A percentile compares a stretch with the other conserved stretches of the same genome.
Evolutionary conservation across 2,888 invertebrate species (phyloP).

Genomic region (Lamproptera curius): DNA sequence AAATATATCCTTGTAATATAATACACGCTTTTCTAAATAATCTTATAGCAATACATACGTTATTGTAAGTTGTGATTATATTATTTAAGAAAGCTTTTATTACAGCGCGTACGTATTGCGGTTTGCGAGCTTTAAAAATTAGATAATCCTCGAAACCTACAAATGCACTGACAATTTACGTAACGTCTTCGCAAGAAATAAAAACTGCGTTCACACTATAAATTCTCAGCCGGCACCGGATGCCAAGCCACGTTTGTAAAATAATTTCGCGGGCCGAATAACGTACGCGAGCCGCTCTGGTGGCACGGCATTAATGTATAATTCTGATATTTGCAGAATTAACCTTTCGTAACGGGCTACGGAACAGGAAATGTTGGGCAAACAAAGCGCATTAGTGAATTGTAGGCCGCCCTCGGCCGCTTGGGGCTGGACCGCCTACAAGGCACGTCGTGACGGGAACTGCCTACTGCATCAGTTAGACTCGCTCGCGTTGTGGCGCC

Average conservation of each 20-base stretch:
- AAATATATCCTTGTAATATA: too few relatives aligned
- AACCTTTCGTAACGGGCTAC: conserved; percentile 37
- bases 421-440: conserved; percentile 54
- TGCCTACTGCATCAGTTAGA: conserved; percentile 48
- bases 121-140: too few relatives aligned
- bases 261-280: neutral
- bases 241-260: neutral
- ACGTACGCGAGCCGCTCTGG: conserved; percentile 7
- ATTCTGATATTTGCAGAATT: conserved; percentile 26
- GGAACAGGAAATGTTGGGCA: conserved; percentile 57
- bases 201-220: too few relatives aligned
- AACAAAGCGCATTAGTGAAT: conserved; percentile 63
- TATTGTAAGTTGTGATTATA: too few relatives aligned
- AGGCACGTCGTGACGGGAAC: conserved; percentile 52
- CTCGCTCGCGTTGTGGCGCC: conserved; percentile 20
- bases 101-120: too few relatives aligned
- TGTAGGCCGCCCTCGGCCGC: conserved; percentile 61
- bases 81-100: too few relatives aligned
- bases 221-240: too few relatives aligned
- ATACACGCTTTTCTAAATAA: too few relatives aligned
- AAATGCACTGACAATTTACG: too few relatives aligned
- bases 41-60: too few relatives aligned
- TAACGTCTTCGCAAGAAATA: too few relatives aligned
- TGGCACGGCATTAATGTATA: conserved; percentile 6
- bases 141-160: too few relatives aligned